phyloP scores from a whole-genome alignment of 1,140 invertebrate genomes.

The Hermetia illucens region DNA sequence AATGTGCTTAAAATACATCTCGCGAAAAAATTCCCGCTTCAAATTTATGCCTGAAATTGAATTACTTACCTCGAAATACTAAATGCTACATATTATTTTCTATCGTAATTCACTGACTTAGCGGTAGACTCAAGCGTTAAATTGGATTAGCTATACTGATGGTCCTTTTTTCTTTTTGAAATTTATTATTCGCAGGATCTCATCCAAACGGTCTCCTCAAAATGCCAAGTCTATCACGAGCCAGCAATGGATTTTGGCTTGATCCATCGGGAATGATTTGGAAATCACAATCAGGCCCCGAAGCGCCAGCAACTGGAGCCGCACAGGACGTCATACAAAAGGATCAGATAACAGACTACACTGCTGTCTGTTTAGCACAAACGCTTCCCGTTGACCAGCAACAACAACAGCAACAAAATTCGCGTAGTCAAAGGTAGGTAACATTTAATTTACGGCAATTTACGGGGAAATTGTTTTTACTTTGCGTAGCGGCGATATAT shows the following conservation, averaged over 20 bases:
- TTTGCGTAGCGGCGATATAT: too few relatives aligned
- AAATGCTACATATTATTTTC: too few relatives aligned
- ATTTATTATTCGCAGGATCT: conserved; percentile 26
- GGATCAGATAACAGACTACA: conserved; percentile 31
- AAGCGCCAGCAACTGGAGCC: conserved; percentile 8
- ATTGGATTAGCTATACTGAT: too few relatives aligned
- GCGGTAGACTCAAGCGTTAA: too few relatives aligned
- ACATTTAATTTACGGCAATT: too few relatives aligned
- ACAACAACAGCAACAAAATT: conserved; percentile 8
- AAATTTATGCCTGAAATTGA: too few relatives aligned
- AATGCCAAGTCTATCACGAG: conserved; percentile 29
- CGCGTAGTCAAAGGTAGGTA: conserved; percentile 3
- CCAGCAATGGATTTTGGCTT: conserved; percentile 29
- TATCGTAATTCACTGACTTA: too few relatives aligned
- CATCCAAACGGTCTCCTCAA: conserved; percentile 29
- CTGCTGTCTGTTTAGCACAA: conserved; percentile 20
- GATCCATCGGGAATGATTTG: conserved; percentile 30
- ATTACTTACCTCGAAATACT: too few relatives aligned
- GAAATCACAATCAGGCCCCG: conserved; percentile 20
- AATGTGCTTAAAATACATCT: too few relatives aligned
- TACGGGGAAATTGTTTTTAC: too few relatives aligned
- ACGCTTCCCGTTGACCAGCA: conserved; percentile 12
- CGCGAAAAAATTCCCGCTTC: too few relatives aligned
- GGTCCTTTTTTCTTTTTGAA: conserved; percentile 4
- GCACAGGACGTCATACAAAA: conserved; percentile 26